Evolutionary conservation across 2,113 vertebrate species (phyloP), one percentile per base, ranked within the genome.

Genomic region (Paedocypris sp.): DNA sequence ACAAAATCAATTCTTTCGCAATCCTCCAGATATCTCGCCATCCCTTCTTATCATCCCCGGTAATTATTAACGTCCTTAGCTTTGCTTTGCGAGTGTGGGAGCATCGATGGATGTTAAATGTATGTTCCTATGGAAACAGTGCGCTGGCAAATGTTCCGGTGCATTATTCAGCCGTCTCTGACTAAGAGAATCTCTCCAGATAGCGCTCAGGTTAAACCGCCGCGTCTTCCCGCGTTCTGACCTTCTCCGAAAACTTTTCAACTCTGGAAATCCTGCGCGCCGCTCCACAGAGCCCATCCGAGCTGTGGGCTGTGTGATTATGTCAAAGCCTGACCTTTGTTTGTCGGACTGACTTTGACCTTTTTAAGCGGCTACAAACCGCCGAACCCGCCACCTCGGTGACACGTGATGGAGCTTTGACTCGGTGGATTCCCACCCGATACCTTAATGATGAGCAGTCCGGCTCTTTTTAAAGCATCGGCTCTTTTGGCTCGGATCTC

Each of bases 61-160:
- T 50, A 11, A 10, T 51, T 42, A 29, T 29, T 62, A 10, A 25
- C 49, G 22, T 41, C 19, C 54, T 4, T 69, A 69, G 70, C 54
- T 66, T 73, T 64, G 65, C 67, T 67, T 47, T 67, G 29, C n/a
- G n/a, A n/a, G n/a, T n/a, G n/a, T n/a, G n/a, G 59, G 49, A 48
- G 20, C 19, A 41, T 62, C 62, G 67, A 68, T 64, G 39, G 23
- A 52, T 10, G 26, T 50, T 63, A 68, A 71, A 76, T 66, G 61
- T 48, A 31, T 43, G 80, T 85, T 83, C 72, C 80, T 83, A 80
- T 82, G 79, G 80, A 79, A 83, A 83, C 78, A 4, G 71, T 68
- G 42, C 56, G 63, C 61, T 74, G 63, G 43, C 9, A 25, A 52
- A 58, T 63, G 68, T 81, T 78, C 69, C 74, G 72, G 64, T 67